phyloP scores from a whole-genome alignment of 1,140 invertebrate species.

The Panagrolaimus sp. region DNA sequence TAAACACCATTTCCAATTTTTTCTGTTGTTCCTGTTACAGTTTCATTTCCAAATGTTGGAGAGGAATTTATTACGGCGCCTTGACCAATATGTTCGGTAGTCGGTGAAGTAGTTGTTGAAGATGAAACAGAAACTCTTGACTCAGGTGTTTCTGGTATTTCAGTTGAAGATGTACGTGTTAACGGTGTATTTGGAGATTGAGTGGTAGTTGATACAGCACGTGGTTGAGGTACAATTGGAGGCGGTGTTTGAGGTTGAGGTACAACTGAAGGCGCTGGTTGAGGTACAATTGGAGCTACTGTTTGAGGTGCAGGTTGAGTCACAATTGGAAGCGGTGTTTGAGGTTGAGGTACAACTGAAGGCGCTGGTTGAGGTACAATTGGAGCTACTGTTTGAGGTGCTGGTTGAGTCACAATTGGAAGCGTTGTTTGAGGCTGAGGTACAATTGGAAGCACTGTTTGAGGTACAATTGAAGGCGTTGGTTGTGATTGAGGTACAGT shows the following conservation, averaged over 20 bases:
- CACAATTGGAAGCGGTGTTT: neutral
- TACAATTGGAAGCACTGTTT: neutral
- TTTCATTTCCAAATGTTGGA: too few species aligned
- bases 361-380: neutral
- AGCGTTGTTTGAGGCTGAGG: neutral
- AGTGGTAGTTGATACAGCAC: constrained; percentile 4
- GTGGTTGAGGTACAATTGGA: neutral
- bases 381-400: neutral
- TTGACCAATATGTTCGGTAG: too few species aligned
- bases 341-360: neutral
- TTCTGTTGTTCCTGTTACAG: too few species aligned
- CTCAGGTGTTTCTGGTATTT: constrained; percentile 26
- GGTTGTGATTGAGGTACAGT: neutral
- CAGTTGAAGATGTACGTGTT: constrained; percentile 23
- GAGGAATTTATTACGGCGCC: too few species aligned
- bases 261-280: neutral
- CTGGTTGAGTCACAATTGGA: neutral
- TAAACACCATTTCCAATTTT: too few species aligned
- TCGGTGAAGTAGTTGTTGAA: constrained; percentile 22
- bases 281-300: neutral
- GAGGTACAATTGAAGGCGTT: neutral
- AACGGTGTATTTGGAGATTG: constrained; percentile 20
- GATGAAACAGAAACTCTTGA: neutral
- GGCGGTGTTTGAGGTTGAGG: neutral
- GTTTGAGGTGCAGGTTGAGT: neutral